These are phyloP conservation scores for Hydraecia micacea DNA, from an alignment of 2,888 invertebrate species.

Conservation along the genomic window DNA sequence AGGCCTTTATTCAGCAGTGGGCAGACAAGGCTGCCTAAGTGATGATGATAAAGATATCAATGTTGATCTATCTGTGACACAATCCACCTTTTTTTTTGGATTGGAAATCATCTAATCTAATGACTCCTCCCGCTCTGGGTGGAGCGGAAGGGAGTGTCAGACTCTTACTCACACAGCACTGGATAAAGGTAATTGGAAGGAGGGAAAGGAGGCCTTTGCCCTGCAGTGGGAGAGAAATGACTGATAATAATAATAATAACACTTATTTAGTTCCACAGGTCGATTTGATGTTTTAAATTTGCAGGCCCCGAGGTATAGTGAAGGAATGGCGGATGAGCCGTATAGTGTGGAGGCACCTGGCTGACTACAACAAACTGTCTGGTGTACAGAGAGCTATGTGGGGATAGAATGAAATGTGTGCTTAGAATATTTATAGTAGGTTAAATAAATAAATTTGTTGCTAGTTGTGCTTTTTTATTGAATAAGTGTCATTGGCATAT, in stretches of 20 bases:
- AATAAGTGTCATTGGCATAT: too few relatives aligned
- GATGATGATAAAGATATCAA: neutral
- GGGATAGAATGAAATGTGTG: constrained; percentile 85
- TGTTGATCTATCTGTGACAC: neutral
- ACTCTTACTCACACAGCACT: too few relatives aligned
- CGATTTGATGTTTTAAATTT: constrained; percentile 57
- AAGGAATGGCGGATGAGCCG: constrained; percentile 96
- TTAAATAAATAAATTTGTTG: constrained; percentile 55
- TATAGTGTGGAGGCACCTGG: constrained; percentile 96
- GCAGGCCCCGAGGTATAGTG: constrained; percentile 94
- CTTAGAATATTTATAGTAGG: constrained; percentile 36
- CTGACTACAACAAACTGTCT: constrained; percentile 97
- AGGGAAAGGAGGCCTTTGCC: too few relatives aligned
- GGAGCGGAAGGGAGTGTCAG: too few relatives aligned
- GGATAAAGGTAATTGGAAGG: too few relatives aligned
- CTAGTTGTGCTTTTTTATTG: neutral
- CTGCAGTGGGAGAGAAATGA: too few relatives aligned
- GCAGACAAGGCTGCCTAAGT: neutral
- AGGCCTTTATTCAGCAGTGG: too few relatives aligned
- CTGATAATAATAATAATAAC: too few relatives aligned
- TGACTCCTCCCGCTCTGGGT: too few relatives aligned
- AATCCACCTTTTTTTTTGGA: too few relatives aligned
- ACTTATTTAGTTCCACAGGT: neutral
- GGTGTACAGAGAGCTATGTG: constrained; percentile 99
- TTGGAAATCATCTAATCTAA: too few relatives aligned